A percentile compares a stretch with the other conserved stretches of the same genome.
These are phyloP conservation scores for Poicephalus meyeri DNA, from an alignment of 2,113 vertebrate species.

Conservation along the genomic window DNA sequence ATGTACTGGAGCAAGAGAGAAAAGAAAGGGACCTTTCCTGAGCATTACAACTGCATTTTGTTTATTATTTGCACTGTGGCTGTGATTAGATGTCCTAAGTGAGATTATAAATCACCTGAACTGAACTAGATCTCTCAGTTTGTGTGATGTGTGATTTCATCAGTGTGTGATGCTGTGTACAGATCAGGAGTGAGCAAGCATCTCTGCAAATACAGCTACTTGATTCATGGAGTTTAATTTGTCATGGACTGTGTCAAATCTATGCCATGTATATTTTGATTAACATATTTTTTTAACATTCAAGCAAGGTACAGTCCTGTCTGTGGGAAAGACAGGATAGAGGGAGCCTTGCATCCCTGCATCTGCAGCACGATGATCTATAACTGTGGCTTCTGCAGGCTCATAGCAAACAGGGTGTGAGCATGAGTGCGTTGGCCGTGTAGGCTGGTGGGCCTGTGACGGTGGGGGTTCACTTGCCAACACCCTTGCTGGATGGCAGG, in stretches of 20 bases:
- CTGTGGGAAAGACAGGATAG: not conserved
- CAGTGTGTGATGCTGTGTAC: not conserved
- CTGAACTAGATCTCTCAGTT: not conserved
- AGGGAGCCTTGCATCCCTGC: not conserved
- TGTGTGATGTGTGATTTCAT: not conserved
- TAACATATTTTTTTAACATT: not conserved
- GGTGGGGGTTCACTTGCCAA: not conserved
- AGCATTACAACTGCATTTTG: not conserved
- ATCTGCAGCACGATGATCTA: not conserved
- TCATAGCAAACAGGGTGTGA: not conserved
- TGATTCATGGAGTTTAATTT: not conserved
- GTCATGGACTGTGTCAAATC: not conserved
- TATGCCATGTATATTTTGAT: not conserved
- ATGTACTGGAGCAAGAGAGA: not conserved
- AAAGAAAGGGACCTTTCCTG: not conserved
- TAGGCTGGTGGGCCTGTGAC: fast-evolving
- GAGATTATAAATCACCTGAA: not conserved
- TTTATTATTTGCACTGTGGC: not conserved
- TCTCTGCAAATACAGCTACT: not conserved
- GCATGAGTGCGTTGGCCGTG: fast-evolving
- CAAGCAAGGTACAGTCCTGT: not conserved
- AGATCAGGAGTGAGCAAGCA: not conserved
- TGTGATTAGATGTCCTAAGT: not conserved
- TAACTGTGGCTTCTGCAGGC: not conserved
- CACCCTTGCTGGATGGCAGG: constrained; percentile 13